Conservation (phyloP, 1,140 invertebrate genomes). For the Papilio machaon region DNA sequence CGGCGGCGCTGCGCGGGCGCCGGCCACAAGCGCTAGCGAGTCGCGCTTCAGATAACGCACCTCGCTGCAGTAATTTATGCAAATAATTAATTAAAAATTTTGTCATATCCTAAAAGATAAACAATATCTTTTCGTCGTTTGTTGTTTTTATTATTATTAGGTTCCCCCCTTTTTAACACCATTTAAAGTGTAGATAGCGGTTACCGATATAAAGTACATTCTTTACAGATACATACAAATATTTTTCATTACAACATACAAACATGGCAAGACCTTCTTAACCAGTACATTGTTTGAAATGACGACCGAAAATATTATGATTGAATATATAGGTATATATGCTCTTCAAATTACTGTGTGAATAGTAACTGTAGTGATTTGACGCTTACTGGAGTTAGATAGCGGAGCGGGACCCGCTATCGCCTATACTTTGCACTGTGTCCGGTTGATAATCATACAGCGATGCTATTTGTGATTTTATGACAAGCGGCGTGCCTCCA, state of each 20-base stretch:
- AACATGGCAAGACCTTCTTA: too few species aligned
- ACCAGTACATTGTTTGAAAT: not conserved
- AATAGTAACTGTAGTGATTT: not conserved
- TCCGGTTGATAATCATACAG: slow-evolving; percentile 55
- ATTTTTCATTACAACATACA: not conserved
- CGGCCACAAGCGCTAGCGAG: slow-evolving; percentile 13
- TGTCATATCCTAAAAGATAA: slow-evolving; percentile 23
- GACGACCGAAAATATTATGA: not conserved
- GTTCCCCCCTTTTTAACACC: not conserved
- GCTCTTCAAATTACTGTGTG: not conserved
- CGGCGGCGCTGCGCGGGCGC: slow-evolving; percentile 28
- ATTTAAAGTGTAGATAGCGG: not conserved
- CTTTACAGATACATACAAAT: too few species aligned
- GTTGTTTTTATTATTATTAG: not conserved
- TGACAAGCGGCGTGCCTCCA: slow-evolving; percentile 51
- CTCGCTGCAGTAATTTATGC: slow-evolving; percentile 17
- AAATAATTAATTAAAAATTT: slow-evolving; percentile 31
- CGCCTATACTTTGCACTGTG: slow-evolving; percentile 36
- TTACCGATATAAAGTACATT: not conserved
- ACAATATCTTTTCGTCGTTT: not conserved
- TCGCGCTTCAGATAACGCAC: not conserved
- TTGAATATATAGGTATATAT: too few species aligned
- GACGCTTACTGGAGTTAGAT: not conserved
- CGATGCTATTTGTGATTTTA: slow-evolving; percentile 61
- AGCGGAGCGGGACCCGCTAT: not conserved